Evolutionary conservation across 2,113 vertebrate species (phyloP), one percentile per base, ranked within the genome.

Genomic region (Cyphomyrus discorhynchus): DNA sequence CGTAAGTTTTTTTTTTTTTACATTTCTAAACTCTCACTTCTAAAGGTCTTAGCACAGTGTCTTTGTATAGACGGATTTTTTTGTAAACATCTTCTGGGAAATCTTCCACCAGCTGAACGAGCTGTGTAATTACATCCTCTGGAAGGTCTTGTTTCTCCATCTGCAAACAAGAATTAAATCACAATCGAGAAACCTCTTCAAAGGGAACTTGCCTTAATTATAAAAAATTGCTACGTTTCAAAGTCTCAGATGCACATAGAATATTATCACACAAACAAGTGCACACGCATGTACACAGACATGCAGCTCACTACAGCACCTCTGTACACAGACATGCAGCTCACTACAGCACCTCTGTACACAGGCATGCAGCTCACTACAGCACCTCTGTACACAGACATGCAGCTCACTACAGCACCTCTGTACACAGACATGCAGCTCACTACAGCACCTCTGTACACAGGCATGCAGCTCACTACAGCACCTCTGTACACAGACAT

Each of bases 101-200:
- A 93, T 98, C 95, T 89, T 97, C 97, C 86, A 96, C 96, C 85
- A 93, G 94, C 91, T 96, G 96, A 42, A 99, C 97, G 87, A 98
- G 90, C 0, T 96, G 93, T 88, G 94, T 89, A 89, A 95, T 91
- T 90, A 93, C 58, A 58, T 95, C 93, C 85, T 92, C 92, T 62
- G 91, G 47, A 11, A 93, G 86, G 45, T 94, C 92, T n/a, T 88
- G 11, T 39, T 93, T 93, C 58, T 90, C 89, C 62, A 42, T 85
- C 95, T 95, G 19, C 46, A n/a, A 13, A 87, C 53, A 91, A 84
- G 87, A 50, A 88, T 6, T 88, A 24, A 87, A 27, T 50, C 15
- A 74, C 53, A 56, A 24, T 45, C 1, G 45, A 88, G 10, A 35
- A 35, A 49, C 24, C n/a, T n/a, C 45, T 24, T 19, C 5, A 56